Evolutionary conservation across 2,888 invertebrate genomes (phyloP).

Genomic region (Globia sparganii): DNA sequence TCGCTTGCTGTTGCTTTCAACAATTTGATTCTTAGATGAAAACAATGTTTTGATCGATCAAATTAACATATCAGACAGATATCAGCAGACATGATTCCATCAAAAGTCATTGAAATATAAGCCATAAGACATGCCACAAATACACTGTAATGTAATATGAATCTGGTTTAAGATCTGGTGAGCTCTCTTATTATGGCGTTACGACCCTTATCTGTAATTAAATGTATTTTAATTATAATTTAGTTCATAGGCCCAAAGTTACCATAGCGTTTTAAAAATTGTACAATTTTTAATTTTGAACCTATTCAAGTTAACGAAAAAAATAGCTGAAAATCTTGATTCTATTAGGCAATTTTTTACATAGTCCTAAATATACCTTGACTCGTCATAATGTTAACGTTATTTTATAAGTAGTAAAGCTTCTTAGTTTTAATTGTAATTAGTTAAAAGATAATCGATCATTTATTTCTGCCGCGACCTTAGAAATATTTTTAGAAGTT

Average conservation of each 20-base stretch:
- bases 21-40: background rate
- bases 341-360: constrained; percentile 65
- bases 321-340: constrained; percentile 65
- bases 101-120: constrained; percentile 65
- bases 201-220: constrained; percentile 62
- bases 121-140: constrained; percentile 80
- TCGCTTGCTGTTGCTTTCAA: background rate
- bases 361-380: constrained; percentile 66
- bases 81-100: constrained; percentile 69
- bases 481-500: constrained; percentile 63
- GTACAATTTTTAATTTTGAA: constrained; percentile 80
- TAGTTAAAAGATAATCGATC: constrained; percentile 67
- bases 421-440: constrained; percentile 72
- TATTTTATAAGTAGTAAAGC: constrained; percentile 80
- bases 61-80: constrained; percentile 44
- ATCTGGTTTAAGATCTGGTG: constrained; percentile 64
- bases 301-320: constrained; percentile 67
- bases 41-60: background rate
- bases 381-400: constrained; percentile 76
- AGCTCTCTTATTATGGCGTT: constrained; percentile 67
- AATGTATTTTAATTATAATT: constrained; percentile 72
- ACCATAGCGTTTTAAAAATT: constrained; percentile 82
- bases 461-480: constrained; percentile 59
- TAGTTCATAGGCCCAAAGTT: constrained; percentile 84
- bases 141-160: constrained; percentile 48